These are phyloP conservation scores for Drosophila cognata DNA, from an alignment of 2,888 invertebrate genomes.

Conservation along the genomic window DNA sequence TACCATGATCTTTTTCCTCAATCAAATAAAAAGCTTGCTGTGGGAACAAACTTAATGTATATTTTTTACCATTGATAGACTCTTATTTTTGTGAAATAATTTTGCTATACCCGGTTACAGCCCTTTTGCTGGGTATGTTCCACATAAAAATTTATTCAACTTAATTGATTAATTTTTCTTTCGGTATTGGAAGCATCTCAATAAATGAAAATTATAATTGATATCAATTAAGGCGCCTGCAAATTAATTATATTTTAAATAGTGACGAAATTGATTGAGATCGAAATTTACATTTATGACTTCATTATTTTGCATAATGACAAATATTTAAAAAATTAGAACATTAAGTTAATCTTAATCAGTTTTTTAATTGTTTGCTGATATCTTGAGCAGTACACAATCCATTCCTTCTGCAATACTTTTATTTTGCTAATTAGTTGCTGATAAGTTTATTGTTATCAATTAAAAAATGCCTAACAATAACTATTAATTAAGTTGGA, in stretches of 20 bases:
- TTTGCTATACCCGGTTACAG: not conserved
- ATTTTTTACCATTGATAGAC: not conserved
- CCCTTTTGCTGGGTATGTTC: not conserved
- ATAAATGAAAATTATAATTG: conserved; percentile 45
- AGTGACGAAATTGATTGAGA: not conserved
- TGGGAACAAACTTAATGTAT: not conserved
- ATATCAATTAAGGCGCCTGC: conserved; percentile 29
- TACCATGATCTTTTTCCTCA: not conserved
- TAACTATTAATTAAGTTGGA: conserved; percentile 39
- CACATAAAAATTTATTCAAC: not conserved
- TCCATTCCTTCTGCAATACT: not conserved
- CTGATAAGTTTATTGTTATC: not conserved
- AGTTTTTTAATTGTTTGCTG: not conserved
- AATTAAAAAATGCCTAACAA: not conserved
- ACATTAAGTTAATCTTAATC: not conserved
- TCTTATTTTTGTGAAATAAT: not conserved
- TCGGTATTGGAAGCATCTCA: conserved; percentile 26
- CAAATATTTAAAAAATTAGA: not conserved
- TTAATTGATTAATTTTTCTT: conserved; percentile 25
- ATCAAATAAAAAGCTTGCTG: not conserved
- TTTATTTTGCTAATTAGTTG: not conserved
- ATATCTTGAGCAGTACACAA: not conserved
- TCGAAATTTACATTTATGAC: not conserved
- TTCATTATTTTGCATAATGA: not conserved
- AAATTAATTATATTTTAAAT: conserved; percentile 36